These are phyloP conservation scores for Pipistrellus pipistrellus DNA, from an alignment of 2,797 vertebrate species.

Conservation along the genomic window DNA sequence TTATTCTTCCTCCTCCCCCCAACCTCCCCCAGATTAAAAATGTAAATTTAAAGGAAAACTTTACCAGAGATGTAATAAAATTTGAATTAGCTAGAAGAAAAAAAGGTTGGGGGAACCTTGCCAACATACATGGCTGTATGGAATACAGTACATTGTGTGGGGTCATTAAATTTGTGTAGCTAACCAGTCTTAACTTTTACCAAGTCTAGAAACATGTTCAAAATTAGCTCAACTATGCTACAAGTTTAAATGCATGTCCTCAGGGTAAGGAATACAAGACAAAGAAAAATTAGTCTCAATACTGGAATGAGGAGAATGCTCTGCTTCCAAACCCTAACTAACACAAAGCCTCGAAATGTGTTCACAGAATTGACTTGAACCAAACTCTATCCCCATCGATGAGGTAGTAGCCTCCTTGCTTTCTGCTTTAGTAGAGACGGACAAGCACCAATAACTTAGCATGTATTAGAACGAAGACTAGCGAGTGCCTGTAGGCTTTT, in stretches of 20 bases:
- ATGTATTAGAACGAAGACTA: not conserved
- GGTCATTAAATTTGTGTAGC: not conserved
- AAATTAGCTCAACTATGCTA: not conserved
- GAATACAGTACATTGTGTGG: not conserved
- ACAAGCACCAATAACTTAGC: not conserved
- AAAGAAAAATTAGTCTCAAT: not conserved
- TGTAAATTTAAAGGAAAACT: not conserved
- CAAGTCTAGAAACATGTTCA: not conserved
- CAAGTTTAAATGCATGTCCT: not conserved
- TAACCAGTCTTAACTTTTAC: not conserved
- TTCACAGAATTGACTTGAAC: not conserved
- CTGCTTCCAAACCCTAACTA: not conserved
- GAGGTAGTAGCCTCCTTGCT: not conserved
- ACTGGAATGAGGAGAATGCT: not conserved
- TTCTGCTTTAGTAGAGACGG: not conserved
- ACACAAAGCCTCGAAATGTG: not conserved
- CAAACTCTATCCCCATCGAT: not conserved
- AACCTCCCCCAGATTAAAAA: not conserved
- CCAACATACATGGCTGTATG: not conserved
- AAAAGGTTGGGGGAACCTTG: not conserved
- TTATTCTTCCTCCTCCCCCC: no score
- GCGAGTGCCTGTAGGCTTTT: not conserved
- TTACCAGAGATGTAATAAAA: not conserved
- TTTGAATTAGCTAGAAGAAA: not conserved
- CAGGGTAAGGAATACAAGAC: not conserved